Evolutionary conservation across 2,113 vertebrate species (phyloP).

Genomic region (Mohoua ochrocephala): DNA sequence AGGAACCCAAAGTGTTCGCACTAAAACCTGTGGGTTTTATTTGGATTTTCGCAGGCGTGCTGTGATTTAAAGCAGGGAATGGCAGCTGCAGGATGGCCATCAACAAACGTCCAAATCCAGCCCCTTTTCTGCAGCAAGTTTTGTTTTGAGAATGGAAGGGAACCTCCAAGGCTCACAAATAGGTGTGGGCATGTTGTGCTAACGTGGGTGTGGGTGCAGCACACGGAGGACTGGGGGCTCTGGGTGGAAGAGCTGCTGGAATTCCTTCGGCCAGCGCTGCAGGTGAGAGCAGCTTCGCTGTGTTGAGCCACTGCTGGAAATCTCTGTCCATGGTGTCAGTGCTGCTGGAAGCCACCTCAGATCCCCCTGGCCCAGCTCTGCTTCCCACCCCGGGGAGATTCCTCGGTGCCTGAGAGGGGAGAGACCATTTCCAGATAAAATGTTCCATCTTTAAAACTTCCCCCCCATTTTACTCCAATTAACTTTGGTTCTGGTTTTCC

Average conservation of each 20-base stretch:
- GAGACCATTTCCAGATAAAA: neutral
- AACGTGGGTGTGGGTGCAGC: too few species aligned
- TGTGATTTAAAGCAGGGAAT: neutral
- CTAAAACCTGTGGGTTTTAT: fast-evolving
- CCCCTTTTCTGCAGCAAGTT: neutral
- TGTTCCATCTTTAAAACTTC: neutral
- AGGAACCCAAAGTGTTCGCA: fast-evolving
- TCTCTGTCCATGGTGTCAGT: conserved; percentile 62
- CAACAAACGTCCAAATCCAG: neutral
- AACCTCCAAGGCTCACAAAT: neutral
- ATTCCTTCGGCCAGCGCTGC: neutral
- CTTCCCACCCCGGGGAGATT: neutral
- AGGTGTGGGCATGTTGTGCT: too few species aligned
- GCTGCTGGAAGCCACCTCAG: conserved; percentile 68
- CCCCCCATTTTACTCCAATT: neutral
- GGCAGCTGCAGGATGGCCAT: neutral
- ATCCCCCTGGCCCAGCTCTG: neutral
- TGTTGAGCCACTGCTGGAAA: conserved; percentile 29
- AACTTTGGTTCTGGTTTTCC: neutral
- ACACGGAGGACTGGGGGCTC: neutral
- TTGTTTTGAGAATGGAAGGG: neutral
- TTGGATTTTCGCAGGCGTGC: neutral
- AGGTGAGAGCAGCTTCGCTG: neutral
- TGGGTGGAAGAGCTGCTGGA: neutral
- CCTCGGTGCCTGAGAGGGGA: neutral